A percentile compares a stretch with the other conserved stretches of the same genome.
Conservation (phyloP, 2,888 invertebrate species). For the Choreutis nemorana region DNA sequence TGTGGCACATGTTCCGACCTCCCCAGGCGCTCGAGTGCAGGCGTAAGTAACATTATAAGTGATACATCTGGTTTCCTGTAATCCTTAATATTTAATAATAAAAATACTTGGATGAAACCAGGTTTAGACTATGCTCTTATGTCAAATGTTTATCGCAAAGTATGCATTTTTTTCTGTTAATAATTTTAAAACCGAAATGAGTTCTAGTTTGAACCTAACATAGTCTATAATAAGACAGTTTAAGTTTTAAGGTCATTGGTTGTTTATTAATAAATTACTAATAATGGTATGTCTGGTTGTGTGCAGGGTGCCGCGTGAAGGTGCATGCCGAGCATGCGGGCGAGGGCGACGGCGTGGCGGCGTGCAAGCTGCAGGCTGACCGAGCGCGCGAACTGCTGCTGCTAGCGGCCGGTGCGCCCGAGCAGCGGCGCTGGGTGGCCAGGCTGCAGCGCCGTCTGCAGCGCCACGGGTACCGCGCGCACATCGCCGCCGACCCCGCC, state of each 20-base stretch:
- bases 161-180: too few species aligned
- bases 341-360: slow-evolving; percentile 86
- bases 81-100: too few species aligned
- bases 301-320: slow-evolving; percentile 91
- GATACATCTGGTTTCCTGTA: too few species aligned
- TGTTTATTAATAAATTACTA: slow-evolving; percentile 11
- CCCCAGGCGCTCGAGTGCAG: slow-evolving; percentile 97
- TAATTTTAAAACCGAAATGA: too few species aligned
- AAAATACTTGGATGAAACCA: too few species aligned
- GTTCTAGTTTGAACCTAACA: too few species aligned
- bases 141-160: too few species aligned
- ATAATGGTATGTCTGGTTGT: neutral
- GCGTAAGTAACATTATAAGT: slow-evolving; percentile 65
- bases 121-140: too few species aligned
- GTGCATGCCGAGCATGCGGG: slow-evolving; percentile 93
- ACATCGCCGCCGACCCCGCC: slow-evolving; percentile 43
- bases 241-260: neutral
- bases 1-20: slow-evolving; percentile 98
- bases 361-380: slow-evolving; percentile 96
- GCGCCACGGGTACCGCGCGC: slow-evolving; percentile 92
- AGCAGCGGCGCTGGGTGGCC: slow-evolving; percentile 93
- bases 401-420: slow-evolving; percentile 84
- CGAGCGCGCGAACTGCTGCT: slow-evolving; percentile 94
- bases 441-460: slow-evolving; percentile 91
- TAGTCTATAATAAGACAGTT: too few species aligned